These are phyloP conservation scores for Hassar affinis DNA, from an alignment of 2,113 vertebrate species.

Conservation along the genomic window DNA sequence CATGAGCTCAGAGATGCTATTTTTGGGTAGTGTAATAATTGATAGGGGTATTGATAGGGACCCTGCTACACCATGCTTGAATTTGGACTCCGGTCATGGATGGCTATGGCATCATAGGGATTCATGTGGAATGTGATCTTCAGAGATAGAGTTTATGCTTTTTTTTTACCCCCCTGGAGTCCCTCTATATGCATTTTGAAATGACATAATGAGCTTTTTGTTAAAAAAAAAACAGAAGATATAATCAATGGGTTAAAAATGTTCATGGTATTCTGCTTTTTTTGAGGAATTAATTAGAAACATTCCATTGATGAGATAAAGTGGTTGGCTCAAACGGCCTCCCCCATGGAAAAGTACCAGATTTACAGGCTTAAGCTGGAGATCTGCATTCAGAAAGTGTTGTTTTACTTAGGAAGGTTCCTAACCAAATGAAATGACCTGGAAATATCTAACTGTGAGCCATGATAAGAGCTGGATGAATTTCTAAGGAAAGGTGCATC, in stretches of 20 bases:
- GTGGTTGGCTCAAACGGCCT: neutral
- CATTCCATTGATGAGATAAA: neutral
- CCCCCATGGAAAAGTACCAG: neutral
- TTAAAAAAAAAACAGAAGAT: neutral
- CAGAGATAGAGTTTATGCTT: neutral
- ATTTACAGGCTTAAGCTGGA: neutral
- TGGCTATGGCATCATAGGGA: neutral
- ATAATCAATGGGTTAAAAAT: neutral
- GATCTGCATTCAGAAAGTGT: neutral
- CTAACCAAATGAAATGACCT: too few relatives aligned
- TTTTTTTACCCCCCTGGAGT: neutral
- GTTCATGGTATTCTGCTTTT: neutral
- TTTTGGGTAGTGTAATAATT: neutral
- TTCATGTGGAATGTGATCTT: neutral
- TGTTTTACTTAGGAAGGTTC: too few relatives aligned
- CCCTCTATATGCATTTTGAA: neutral
- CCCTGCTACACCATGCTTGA: neutral
- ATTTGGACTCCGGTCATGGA: neutral
- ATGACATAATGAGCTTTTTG: neutral
- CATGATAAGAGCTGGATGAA: too few relatives aligned
- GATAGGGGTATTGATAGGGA: neutral
- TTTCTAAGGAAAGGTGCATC: too few relatives aligned
- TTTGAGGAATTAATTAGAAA: neutral
- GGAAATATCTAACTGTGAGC: too few relatives aligned
- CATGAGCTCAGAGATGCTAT: neutral